Evolutionary conservation across 2,113 vertebrate species (phyloP), one percentile per base, ranked within the genome.

Genomic region (Hydropotes inermis): DNA sequence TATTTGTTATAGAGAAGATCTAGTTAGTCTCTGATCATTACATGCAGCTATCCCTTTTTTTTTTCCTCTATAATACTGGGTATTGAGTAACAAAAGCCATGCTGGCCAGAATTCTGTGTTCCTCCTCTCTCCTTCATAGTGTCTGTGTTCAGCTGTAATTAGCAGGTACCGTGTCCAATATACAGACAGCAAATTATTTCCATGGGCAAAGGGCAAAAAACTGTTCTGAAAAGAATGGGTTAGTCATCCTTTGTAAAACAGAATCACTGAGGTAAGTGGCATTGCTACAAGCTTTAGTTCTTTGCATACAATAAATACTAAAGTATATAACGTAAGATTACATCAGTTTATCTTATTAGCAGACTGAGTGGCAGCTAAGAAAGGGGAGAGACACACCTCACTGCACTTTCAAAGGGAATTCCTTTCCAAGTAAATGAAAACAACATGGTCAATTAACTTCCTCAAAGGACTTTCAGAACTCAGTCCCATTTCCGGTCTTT

Each of bases 381-480:
- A 54, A 39, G 28, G 21, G 91, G 85, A 92, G 79, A 91, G 89
- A 79, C 92, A 88, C 93, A 95, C 82, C 97, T 97, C 16, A 19
- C 19, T 16, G 33, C 15, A 28, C 33, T 90, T 97, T 97, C 90
- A 92, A 88, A 97, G 91, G 81, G 92, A 97, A 95, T 97, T 97
- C 76, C 92, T 96, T 95, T 96, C 64, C 95, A 94, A 92, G 81
- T 27, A 87, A 95, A 92, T 60, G 67, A 92, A 82, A 97, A 96
- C 96, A 97, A 79, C 43, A 81, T 13, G 27, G 94, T 64, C 87
- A 55, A 92, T 78, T 97, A 92, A 96, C 70, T 97, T 97, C 91
- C 94, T 93, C 61, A 85, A 90, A 83, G 89, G 9, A 45, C 55
- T 91, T 92, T 91, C 45, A 92, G 94, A 96, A 89, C 6, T 52